A percentile compares a stretch with the other conserved stretches of the same genome.
Conservation (phyloP, 2,888 invertebrate species). For the Dicyrtoma fusca region DNA sequence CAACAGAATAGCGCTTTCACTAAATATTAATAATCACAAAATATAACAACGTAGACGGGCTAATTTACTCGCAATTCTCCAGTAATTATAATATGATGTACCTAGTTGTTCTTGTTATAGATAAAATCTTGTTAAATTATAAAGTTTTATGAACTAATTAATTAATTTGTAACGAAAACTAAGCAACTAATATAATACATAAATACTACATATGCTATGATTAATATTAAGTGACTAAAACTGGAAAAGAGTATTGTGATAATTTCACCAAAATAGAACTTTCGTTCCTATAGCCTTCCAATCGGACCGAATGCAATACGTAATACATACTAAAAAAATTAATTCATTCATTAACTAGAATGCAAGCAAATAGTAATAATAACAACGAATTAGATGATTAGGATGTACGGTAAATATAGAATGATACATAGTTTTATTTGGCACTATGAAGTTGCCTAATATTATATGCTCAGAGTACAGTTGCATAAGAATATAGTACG, state of each 20-base stretch:
- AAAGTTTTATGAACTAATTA: not conserved
- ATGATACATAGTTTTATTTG: too few species aligned
- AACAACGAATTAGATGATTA: not conserved
- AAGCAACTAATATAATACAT: not conserved
- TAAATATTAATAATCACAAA: too few species aligned
- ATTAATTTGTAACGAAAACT: too few species aligned
- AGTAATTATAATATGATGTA: too few species aligned
- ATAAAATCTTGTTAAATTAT: not conserved
- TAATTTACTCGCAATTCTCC: too few species aligned
- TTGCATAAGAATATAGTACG: too few species aligned
- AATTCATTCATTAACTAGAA: not conserved
- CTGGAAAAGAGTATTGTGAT: constrained; percentile 13
- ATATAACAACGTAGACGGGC: too few species aligned
- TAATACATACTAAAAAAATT: not conserved
- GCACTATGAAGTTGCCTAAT: too few species aligned
- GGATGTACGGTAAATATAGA: too few species aligned
- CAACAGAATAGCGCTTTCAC: too few species aligned
- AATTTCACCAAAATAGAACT: constrained; percentile 34
- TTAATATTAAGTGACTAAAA: not conserved
- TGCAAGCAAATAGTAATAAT: not conserved
- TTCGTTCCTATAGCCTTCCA: constrained; percentile 47
- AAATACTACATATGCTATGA: constrained; percentile 4
- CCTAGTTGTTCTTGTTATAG: not conserved
- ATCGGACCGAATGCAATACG: constrained; percentile 45
- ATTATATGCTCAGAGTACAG: too few species aligned